A percentile compares a stretch with the other conserved stretches of the same genome.
Conservation (phyloP, 2,113 vertebrate genomes). For the Caretta caretta region DNA sequence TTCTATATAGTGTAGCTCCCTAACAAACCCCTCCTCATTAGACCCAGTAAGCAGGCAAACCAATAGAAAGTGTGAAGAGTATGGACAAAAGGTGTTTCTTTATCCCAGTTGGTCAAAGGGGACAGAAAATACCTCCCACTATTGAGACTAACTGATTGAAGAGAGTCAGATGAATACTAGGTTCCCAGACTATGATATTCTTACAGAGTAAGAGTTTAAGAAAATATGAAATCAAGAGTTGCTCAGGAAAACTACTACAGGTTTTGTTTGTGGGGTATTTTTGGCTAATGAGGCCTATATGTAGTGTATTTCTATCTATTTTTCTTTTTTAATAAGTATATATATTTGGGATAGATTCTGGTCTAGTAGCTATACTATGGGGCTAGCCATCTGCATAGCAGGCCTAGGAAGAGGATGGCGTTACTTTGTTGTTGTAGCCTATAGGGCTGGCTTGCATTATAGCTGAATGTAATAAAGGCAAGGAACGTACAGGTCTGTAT, state of each 20-base stretch:
- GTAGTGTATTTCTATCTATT: background rate
- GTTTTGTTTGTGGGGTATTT: conserved; percentile 13
- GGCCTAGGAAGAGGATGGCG: background rate
- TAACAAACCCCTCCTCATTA: background rate
- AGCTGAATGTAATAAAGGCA: no score
- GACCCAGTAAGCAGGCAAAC: background rate
- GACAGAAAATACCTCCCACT: conserved; percentile 36
- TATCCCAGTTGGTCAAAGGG: background rate
- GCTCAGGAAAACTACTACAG: background rate
- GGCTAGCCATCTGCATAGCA: background rate
- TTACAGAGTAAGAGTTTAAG: background rate
- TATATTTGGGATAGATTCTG: background rate
- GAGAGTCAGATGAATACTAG: background rate
- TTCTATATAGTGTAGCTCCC: background rate
- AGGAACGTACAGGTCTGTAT: no score
- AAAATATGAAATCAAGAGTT: background rate
- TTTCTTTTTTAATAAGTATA: background rate
- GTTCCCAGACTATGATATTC: background rate
- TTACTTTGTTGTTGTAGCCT: no score
- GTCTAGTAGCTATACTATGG: background rate
- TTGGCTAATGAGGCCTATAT: background rate
- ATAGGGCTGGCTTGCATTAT: no score
- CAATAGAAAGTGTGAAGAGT: rapidly evolving
- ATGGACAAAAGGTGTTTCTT: background rate
- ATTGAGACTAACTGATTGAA: background rate